phyloP scores from a whole-genome alignment of 2,113 vertebrate species.

The Neomonachus schauinslandi region DNA sequence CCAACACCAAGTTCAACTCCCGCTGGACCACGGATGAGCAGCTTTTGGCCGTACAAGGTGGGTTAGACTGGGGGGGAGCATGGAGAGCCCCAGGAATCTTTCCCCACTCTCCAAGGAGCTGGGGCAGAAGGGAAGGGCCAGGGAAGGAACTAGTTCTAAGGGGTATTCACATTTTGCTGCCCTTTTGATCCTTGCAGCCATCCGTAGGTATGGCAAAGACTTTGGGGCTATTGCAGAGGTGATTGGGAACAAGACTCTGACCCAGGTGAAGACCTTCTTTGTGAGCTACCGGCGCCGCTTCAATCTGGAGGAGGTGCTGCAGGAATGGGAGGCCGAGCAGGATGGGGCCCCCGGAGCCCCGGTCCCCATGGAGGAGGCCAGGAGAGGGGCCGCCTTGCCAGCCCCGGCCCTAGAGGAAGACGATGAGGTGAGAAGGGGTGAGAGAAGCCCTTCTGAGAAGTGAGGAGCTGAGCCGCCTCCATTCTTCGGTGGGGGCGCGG shows the following conservation, averaged over 20 bases:
- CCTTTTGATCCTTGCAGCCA: slow-evolving; percentile 83
- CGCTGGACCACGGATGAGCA: slow-evolving; percentile 94
- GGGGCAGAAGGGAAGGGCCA: not conserved
- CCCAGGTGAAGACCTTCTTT: slow-evolving; percentile 94
- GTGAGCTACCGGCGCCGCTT: slow-evolving; percentile 94
- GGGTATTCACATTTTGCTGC: not conserved
- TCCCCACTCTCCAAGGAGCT: not conserved
- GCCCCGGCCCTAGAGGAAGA: slow-evolving; percentile 83
- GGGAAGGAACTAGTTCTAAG: not conserved
- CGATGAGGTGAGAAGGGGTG: slow-evolving; percentile 85
- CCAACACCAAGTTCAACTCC: slow-evolving; percentile 91
- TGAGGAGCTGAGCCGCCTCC: not conserved
- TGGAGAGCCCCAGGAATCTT: not conserved
- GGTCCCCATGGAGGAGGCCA: slow-evolving; percentile 73
- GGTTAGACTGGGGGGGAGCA: not conserved
- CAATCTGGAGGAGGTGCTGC: slow-evolving; percentile 94
- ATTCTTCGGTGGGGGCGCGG: not conserved
- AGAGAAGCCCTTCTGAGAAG: not conserved
- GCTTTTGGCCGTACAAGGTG: slow-evolving; percentile 90
- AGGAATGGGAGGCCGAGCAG: slow-evolving; percentile 95
- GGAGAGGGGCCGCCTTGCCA: slow-evolving; percentile 78
- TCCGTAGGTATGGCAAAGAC: slow-evolving; percentile 94
- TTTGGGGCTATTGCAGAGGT: slow-evolving; percentile 93
- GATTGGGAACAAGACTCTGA: slow-evolving; percentile 93
- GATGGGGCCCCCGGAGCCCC: slow-evolving; percentile 83